Evolutionary conservation across 2,888 invertebrate species (phyloP).

Genomic region (Lissocephala sabroskyi): DNA sequence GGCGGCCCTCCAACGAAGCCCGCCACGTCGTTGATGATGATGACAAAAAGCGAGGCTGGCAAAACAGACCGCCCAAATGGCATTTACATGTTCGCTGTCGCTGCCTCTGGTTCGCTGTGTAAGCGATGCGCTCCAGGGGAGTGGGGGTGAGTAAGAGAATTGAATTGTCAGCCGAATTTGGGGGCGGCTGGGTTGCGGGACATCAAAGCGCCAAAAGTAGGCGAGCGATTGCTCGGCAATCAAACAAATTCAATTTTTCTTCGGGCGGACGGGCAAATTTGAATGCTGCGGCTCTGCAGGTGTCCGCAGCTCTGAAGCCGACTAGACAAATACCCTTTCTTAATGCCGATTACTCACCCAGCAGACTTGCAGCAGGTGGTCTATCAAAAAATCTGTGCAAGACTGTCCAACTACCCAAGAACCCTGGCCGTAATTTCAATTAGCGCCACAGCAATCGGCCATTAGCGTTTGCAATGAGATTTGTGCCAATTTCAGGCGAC

Average conservation of each 20-base stretch:
- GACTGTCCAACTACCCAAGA: too few relatives aligned
- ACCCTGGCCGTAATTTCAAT: constrained; percentile 62
- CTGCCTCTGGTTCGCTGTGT: constrained; percentile 21
- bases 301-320: too few relatives aligned
- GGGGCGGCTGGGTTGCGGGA: constrained; percentile 8
- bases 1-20: too few relatives aligned
- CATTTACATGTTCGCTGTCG: constrained; percentile 62
- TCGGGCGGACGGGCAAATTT: too few relatives aligned
- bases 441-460: constrained; percentile 56
- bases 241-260: constrained; percentile 62
- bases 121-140: neutral
- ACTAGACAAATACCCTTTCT: too few relatives aligned
- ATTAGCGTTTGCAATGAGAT: constrained; percentile 46
- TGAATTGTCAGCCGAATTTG: neutral
- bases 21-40: constrained; percentile 49
- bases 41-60: constrained; percentile 43
- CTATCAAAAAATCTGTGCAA: too few relatives aligned
- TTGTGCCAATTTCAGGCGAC: constrained; percentile 52
- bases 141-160: too few relatives aligned
- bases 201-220: too few relatives aligned
- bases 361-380: too few relatives aligned
- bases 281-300: too few relatives aligned
- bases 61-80: too few relatives aligned
- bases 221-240: constrained; percentile 39
- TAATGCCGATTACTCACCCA: too few relatives aligned